Percentiles rank a stretch among this genome's conserved stretches.
These are phyloP conservation scores for Capitulum mitella DNA, from an alignment of 2,888 invertebrate species.

Conservation along the genomic window DNA sequence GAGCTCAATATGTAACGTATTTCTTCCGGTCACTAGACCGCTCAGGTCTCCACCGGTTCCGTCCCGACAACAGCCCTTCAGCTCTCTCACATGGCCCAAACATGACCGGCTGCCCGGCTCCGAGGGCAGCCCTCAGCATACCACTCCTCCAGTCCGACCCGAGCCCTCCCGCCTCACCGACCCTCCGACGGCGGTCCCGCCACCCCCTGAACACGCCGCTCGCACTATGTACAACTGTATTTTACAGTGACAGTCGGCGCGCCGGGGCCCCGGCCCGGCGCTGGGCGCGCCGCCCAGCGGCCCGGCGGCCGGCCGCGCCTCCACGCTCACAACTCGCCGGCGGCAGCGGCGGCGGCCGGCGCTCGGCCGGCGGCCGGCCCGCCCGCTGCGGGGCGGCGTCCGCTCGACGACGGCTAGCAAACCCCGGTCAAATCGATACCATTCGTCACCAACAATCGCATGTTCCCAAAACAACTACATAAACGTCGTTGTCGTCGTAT, in stretches of 20 bases:
- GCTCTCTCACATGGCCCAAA: too few species aligned
- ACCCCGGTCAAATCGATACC: conserved; percentile 2
- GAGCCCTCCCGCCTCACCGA: too few species aligned
- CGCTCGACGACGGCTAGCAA: background rate
- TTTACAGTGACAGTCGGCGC: background rate
- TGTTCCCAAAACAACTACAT: background rate
- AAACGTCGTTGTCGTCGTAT: conserved; percentile 19
- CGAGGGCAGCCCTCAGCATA: too few species aligned
- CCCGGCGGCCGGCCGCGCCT: background rate
- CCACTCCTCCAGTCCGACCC: too few species aligned
- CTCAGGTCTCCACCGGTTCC: too few species aligned
- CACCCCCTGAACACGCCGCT: too few species aligned
- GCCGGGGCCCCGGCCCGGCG: background rate
- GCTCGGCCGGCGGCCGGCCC: background rate
- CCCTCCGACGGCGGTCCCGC: too few species aligned
- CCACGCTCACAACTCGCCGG: background rate
- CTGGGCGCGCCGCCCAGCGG: background rate
- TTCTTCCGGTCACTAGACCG: too few species aligned
- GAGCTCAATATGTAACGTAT: too few species aligned
- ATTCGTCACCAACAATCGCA: conserved; percentile 8
- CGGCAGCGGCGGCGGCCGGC: background rate
- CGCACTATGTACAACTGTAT: conserved; percentile 23
- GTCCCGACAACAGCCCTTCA: too few species aligned
- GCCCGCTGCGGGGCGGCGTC: background rate
- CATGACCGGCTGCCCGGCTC: too few species aligned